Conservation (phyloP, 2,888 invertebrate species). For the Hyles lineata region DNA sequence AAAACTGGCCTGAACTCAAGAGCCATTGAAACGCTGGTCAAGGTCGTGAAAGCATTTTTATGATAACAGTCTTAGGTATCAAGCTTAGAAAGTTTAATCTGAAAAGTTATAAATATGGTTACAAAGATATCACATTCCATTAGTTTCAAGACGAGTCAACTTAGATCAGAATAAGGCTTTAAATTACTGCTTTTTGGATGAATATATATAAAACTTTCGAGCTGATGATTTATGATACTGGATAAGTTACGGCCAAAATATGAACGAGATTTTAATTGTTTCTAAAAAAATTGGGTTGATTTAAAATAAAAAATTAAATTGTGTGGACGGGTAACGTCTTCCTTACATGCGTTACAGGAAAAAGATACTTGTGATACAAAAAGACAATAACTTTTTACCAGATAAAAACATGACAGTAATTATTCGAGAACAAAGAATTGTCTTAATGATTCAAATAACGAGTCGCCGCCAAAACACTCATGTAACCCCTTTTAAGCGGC, state of each 20-base stretch:
- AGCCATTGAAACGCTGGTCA: conserved; percentile 12
- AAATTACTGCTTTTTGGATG: neutral
- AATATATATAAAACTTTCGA: neutral
- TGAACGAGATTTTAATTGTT: neutral
- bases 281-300: neutral
- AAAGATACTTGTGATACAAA: conserved; percentile 7
- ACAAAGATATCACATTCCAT: neutral
- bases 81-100: neutral
- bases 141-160: neutral
- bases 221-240: neutral
- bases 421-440: conserved; percentile 26
- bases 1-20: neutral
- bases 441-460: conserved; percentile 41
- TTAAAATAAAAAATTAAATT: neutral
- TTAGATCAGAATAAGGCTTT: neutral
- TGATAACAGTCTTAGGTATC: neutral
- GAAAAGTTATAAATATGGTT: neutral
- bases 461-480: conserved; percentile 53
- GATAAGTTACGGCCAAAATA: neutral
- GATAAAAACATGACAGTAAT: conserved; percentile 26
- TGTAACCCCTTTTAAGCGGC: conserved; percentile 67
- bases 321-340: neutral
- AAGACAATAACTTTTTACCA: conserved; percentile 10
- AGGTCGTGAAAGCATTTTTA: conserved; percentile 17
- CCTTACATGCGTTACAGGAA: neutral